Base-by-base conservation (phyloP, 2,113 vertebrate genomes). In the Ochotona princeps region DNA sequence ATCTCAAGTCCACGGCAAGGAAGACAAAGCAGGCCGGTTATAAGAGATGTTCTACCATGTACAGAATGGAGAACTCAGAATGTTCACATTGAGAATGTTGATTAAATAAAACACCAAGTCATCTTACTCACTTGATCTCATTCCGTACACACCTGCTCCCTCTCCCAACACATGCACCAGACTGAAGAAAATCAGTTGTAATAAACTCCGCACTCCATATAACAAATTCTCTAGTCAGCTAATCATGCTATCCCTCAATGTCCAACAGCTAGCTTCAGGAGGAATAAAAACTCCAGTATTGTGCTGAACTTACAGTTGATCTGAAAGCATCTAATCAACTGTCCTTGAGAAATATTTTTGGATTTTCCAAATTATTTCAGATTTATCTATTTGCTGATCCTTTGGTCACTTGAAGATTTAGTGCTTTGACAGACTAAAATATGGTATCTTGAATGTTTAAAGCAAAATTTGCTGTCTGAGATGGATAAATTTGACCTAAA, bases 361-460 rank as follows among this genome's bases (percentile, higher is more conserved):
- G 67, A 4, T 30, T 82, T 81, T 89, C 21, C 28, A 61, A 83
- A 80, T 81, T 61, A 26, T 7, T 90, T 67, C 35, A 61, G 38
- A 5, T 10, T 84, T 66, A 30, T 7, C 15, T 81, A 32, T 78
- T 66, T 91, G 30, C 25, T 89, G 7, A 93, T 87, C 1, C 5
- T 91, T 79, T 69, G 23, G 57, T 49, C 12, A 47, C 72, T 65
- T 63, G 67, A 63, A 87, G 87, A 65, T 20, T 44, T 72, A 28
- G 18, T 60, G 14, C 21, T 91, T 54, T 60, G 25, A 35, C 2
- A 26, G 23, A 87, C 61, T 80, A 28, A 72, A 81, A 67, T 17
- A 0, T 0, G 6, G 9, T 61, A 18, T 0, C 35, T 17, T 28
- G 25, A 3, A 44, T 61, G 11, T 1, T 25, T 60, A 5, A 17